Percentiles rank a stretch among this genome's conserved stretches.
Evolutionary conservation across 2,888 invertebrate genomes (phyloP).

Genomic region (Caenorhabditis macrosperma): DNA sequence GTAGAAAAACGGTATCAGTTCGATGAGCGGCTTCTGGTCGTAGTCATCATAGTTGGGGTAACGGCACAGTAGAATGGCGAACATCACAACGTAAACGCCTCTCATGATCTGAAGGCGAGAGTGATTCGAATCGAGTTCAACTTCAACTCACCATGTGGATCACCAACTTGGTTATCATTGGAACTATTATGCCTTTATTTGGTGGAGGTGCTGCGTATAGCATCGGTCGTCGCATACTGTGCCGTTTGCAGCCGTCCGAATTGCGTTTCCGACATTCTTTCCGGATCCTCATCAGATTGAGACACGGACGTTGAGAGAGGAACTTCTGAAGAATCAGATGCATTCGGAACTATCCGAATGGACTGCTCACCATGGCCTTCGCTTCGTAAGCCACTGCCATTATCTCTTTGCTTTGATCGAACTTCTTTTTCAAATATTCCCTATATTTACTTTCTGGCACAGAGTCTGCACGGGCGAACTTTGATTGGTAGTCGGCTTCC

Average conservation of each 20-base stretch:
- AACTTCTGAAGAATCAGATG: slow-evolving; percentile 34
- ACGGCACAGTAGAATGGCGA: slow-evolving; percentile 30
- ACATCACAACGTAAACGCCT: background rate
- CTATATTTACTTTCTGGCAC: background rate
- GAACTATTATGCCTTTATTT: background rate
- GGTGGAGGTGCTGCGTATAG: too few relatives aligned
- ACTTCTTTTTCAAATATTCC: slow-evolving; percentile 15
- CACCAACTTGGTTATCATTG: background rate
- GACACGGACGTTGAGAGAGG: slow-evolving; percentile 20
- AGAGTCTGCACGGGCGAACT: background rate
- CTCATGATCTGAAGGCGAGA: slow-evolving; percentile 5
- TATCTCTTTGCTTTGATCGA: slow-evolving; percentile 21
- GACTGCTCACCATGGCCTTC: slow-evolving; percentile 30
- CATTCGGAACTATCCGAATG: background rate
- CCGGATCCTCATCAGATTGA: slow-evolving; percentile 2
- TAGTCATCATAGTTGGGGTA: slow-evolving; percentile 15
- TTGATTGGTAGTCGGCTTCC: slow-evolving; percentile 5
- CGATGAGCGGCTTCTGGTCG: background rate
- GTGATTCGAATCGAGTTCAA: background rate
- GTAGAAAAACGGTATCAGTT: slow-evolving; percentile 12
- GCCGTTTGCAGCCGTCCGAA: background rate
- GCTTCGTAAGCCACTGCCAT: slow-evolving; percentile 43
- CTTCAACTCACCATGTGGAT: slow-evolving; percentile 17
- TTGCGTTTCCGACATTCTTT: background rate
- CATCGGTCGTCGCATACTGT: background rate